phyloP scores from a whole-genome alignment of 2,113 vertebrate species.

The Coracopsis vasa region DNA sequence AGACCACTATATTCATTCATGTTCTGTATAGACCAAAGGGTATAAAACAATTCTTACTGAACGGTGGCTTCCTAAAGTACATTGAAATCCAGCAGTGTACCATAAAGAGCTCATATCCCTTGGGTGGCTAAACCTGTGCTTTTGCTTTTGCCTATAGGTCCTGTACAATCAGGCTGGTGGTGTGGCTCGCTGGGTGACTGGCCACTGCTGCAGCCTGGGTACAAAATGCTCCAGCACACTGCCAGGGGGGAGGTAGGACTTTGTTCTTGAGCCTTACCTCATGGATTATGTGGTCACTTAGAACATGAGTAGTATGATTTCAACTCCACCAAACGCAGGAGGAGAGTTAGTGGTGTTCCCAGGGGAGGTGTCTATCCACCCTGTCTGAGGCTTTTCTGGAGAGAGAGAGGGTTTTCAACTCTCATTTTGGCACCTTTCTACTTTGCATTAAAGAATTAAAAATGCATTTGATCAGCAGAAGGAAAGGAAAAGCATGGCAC shows the following conservation, averaged over 20 bases:
- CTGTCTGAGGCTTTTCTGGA: not conserved
- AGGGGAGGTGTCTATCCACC: not conserved
- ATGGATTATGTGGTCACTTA: not conserved
- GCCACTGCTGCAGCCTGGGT: not conserved
- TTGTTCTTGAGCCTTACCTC: not conserved
- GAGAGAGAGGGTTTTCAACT: not conserved
- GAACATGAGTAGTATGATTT: not conserved
- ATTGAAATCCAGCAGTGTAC: not conserved
- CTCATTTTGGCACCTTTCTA: not conserved
- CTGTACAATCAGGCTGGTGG: not conserved
- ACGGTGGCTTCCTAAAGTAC: not conserved
- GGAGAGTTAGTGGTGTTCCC: not conserved
- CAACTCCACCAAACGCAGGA: not conserved
- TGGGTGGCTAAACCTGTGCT: not conserved
- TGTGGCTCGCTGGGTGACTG: not conserved
- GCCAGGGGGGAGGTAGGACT: accelerated
- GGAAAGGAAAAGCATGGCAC: not conserved
- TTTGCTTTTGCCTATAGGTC: not conserved
- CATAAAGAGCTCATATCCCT: not conserved
- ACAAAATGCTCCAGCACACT: not conserved
- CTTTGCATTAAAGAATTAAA: conserved; percentile 21
- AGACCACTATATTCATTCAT: not conserved
- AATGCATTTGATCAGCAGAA: not conserved
- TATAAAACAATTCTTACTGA: not conserved
- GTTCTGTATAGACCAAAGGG: not conserved